A percentile compares a stretch with the other conserved stretches of the same genome.
These are phyloP conservation scores for Smutsia temminckii DNA, from an alignment of 2,797 vertebrate genomes.

Conservation along the genomic window DNA sequence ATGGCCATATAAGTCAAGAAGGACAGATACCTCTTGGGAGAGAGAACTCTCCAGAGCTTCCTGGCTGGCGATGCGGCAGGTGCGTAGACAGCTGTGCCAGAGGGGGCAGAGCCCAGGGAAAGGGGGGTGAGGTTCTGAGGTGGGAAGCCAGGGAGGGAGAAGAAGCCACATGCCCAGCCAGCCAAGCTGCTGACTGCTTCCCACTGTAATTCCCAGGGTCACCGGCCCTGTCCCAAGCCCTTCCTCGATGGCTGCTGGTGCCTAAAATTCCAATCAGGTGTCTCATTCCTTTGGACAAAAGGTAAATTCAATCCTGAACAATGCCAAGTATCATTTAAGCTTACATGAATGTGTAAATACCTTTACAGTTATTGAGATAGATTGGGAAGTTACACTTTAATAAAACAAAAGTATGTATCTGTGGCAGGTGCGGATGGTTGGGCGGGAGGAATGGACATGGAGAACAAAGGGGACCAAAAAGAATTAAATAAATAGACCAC, in stretches of 20 bases:
- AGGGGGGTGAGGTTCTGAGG: neutral
- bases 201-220: neutral
- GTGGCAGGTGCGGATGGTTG: neutral
- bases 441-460: neutral
- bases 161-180: neutral
- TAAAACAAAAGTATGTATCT: neutral
- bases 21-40: neutral
- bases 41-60: neutral
- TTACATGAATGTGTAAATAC: neutral
- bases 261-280: neutral
- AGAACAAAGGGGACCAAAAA: neutral
- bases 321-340: neutral
- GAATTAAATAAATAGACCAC: neutral
- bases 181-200: neutral
- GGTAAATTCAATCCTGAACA: neutral
- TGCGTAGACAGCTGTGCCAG: neutral
- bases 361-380: neutral
- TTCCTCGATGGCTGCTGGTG: neutral
- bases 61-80: neutral
- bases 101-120: no score
- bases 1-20: accelerated
- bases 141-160: neutral
- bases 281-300: neutral
- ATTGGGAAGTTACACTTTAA: neutral
- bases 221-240: neutral